These are phyloP conservation scores for Eupithecia centaureata DNA, from an alignment of 2,888 invertebrate genomes.

Conservation along the genomic window DNA sequence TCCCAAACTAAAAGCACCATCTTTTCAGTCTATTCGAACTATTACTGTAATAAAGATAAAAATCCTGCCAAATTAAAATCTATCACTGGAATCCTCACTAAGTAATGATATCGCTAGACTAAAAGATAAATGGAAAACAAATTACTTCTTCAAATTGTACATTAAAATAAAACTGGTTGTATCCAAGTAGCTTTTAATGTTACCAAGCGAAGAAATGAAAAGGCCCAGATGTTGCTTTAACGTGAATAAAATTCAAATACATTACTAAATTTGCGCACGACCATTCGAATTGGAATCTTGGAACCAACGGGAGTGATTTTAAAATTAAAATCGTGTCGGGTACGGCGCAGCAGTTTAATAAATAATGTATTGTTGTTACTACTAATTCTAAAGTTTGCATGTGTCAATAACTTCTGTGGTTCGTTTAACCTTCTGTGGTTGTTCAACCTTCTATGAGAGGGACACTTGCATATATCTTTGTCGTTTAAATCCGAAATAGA, in stretches of 20 bases:
- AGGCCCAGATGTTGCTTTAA: constrained; percentile 37
- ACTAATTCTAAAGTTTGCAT: constrained; percentile 53
- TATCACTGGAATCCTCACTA: neutral
- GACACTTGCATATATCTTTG: neutral
- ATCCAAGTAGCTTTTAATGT: constrained; percentile 28
- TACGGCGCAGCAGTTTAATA: constrained; percentile 49
- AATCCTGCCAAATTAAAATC: too few species aligned
- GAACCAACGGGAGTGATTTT: constrained; percentile 60
- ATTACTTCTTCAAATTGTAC: constrained; percentile 31
- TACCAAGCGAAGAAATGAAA: constrained; percentile 34
- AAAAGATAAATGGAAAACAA: constrained; percentile 24
- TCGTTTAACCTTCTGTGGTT: constrained; percentile 27
- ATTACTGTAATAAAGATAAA: too few species aligned
- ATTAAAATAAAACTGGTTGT: constrained; percentile 32
- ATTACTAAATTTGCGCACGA: constrained; percentile 55
- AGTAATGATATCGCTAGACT: constrained; percentile 8
- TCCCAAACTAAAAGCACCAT: too few species aligned
- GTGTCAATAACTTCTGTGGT: constrained; percentile 55
- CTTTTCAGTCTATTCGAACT: too few species aligned
- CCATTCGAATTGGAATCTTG: constrained; percentile 50
- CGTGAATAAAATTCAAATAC: constrained; percentile 44
- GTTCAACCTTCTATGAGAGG: constrained; percentile 24
- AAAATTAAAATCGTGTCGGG: constrained; percentile 60
- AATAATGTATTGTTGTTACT: constrained; percentile 58
- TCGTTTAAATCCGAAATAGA: neutral